These are phyloP conservation scores for Hemicentrotus pulcherrimus DNA, from an alignment of 35 echinoderm and acorn worm genomes.

Conservation along the genomic window DNA sequence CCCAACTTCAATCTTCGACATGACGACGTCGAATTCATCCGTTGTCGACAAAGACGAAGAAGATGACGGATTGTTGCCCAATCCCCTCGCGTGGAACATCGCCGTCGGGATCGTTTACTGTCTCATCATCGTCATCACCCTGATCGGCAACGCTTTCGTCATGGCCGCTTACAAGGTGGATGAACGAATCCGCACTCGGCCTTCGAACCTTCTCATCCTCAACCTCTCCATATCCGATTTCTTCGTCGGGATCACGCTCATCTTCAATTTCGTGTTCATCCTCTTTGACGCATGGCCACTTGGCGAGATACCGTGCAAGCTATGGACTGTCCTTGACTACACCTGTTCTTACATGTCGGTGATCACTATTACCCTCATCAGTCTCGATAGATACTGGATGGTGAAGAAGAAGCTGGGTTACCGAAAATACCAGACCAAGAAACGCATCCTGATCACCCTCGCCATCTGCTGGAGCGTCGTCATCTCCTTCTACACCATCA, in stretches of 20 bases:
- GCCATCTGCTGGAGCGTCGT: slow-evolving; percentile 57
- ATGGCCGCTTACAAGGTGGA: slow-evolving; percentile 59
- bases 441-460: slow-evolving; percentile 17
- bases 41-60: background rate
- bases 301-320: slow-evolving; percentile 56
- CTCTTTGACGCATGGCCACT: slow-evolving; percentile 57
- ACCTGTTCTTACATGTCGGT: slow-evolving; percentile 59
- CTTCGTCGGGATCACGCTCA: slow-evolving; percentile 54
- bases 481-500: slow-evolving; percentile 42
- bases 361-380: slow-evolving; percentile 58
- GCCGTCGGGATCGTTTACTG: slow-evolving; percentile 37
- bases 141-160: slow-evolving; percentile 68
- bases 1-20: background rate
- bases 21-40: background rate
- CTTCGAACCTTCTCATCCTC: slow-evolving; percentile 54
- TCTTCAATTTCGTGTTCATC: slow-evolving; percentile 48
- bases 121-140: slow-evolving; percentile 56
- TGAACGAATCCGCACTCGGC: slow-evolving; percentile 42
- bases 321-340: slow-evolving; percentile 60
- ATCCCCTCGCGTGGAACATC: slow-evolving; percentile 2
- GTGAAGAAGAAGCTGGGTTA: slow-evolving; percentile 67
- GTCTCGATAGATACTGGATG: slow-evolving; percentile 78
- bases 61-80: background rate
- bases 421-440: slow-evolving; percentile 55
- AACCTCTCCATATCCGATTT: slow-evolving; percentile 68